These are phyloP conservation scores for Philantomba maxwellii DNA, from an alignment of 2,113 vertebrate genomes.

Conservation along the genomic window DNA sequence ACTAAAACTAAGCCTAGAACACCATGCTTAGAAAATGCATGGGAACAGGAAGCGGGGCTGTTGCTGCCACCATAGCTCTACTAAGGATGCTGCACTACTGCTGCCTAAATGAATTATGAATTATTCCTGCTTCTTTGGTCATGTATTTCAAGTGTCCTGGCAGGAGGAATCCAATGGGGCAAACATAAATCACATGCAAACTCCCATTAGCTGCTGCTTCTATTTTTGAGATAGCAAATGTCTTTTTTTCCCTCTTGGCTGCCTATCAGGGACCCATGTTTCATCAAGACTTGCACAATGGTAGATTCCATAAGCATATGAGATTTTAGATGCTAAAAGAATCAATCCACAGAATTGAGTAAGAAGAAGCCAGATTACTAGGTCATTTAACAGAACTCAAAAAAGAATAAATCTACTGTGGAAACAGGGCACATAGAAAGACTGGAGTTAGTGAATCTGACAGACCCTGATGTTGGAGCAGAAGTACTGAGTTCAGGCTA, in stretches of 20 bases:
- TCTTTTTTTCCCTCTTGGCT: neutral
- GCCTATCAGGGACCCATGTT: neutral
- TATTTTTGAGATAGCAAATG: neutral
- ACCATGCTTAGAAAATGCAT: neutral
- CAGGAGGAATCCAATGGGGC: neutral
- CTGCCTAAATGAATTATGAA: neutral
- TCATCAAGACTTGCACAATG: neutral
- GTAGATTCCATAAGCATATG: neutral
- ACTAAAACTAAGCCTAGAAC: neutral
- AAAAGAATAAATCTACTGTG: neutral
- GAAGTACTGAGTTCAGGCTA: neutral
- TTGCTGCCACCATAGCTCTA: neutral
- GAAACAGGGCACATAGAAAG: neutral
- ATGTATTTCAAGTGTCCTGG: neutral
- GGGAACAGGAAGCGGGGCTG: neutral
- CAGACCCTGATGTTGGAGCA: rapidly evolving
- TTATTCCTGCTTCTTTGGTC: neutral
- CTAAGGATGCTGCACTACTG: rapidly evolving
- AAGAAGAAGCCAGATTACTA: neutral
- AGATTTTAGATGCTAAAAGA: neutral
- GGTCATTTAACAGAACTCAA: neutral
- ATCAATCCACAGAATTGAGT: neutral
- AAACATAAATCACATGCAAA: neutral
- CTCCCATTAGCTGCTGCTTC: neutral
- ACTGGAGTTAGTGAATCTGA: neutral